Evolutionary conservation across 2,888 invertebrate genomes (phyloP), one percentile per base, ranked within the genome.

Genomic region (Didymodactylos carnosus): DNA sequence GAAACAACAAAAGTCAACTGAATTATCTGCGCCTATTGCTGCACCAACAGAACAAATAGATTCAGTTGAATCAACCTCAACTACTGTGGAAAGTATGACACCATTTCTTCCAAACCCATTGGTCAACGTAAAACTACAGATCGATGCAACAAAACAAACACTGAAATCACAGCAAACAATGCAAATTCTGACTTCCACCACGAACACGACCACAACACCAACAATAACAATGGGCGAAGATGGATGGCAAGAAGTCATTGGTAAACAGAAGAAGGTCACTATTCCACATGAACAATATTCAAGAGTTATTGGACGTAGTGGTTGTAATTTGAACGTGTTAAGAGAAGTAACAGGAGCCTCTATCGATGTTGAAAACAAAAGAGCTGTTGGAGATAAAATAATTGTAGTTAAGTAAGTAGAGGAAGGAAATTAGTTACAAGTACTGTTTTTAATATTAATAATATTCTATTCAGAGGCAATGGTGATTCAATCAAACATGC

Each of bases 241-340:
- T 70, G 41, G 49, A 46, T 41, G 49, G 69, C 35, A 72, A 41
- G 73, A 75, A 70, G 71, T 43, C 72, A 80, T 83, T 74, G 83
- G 84, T 78, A 62, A 62, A 62, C 62, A 62, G 19, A 94, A 94
- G 85, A 94, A 93, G 84, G 92, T 97, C 69, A 90, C 90, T 23
- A 94, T 98, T 76, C 92, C 94, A 73, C 88, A 92, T 35, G 90
- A 90, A 83, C 94, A 94, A 69, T 95, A 97, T 76, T 94, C 94
- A 76, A 88, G 97, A 73, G 94, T 98, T 72, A 98, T 98, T 80
- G 97, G 97, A 0, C 89, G 97, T 79, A 94, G 91, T 40, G 97
- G 97, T 71, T 91, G 90, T 85, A 97, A 97, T 84, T 95, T 98
- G 80, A 98, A 98, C 85, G 93, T 95, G 16, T 95, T 98, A 81